Evolutionary conservation across 2,113 vertebrate genomes (phyloP).

Genomic region (Hippocampus guttulatus): DNA sequence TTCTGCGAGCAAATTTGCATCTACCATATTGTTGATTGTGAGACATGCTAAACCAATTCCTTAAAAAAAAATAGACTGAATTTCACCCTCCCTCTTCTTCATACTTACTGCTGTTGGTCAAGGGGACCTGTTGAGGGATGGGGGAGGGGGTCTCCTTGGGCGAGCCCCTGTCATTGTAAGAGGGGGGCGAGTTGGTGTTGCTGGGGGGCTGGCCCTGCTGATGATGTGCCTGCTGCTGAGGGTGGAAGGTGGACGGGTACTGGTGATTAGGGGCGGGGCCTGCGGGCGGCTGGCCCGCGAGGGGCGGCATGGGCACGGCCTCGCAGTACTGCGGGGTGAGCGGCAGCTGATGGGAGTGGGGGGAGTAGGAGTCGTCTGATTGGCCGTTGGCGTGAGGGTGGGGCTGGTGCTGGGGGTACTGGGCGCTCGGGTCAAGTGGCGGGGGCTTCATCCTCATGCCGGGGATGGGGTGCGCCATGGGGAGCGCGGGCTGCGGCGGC

Average conservation of each 20-base stretch:
- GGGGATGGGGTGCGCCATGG: conserved; percentile 73
- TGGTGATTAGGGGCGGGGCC: conserved; percentile 63
- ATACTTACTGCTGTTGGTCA: conserved; percentile 88
- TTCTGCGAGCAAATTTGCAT: neutral
- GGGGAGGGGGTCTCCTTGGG: conserved; percentile 82
- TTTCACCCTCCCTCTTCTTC: conserved; percentile 58
- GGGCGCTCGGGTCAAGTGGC: conserved; percentile 60
- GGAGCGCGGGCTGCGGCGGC: conserved; percentile 64
- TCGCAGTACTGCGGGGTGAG: conserved; percentile 68
- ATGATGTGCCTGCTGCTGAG: conserved; percentile 71
- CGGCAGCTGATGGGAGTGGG: conserved; percentile 57
- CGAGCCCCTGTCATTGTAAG: conserved; percentile 79
- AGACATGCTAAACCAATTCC: neutral
- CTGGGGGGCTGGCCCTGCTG: conserved; percentile 76
- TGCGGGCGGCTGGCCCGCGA: conserved; percentile 54
- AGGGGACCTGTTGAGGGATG: conserved; percentile 76
- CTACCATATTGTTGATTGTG: conserved; percentile 1
- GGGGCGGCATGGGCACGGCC: conserved; percentile 63
- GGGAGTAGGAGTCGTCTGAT: conserved; percentile 64
- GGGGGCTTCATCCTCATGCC: conserved; percentile 70
- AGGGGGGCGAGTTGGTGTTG: conserved; percentile 77
- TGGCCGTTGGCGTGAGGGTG: conserved; percentile 67
- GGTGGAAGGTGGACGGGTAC: conserved; percentile 66
- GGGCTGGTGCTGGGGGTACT: conserved; percentile 59
- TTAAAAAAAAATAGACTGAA: conserved; percentile 39